phyloP scores from a whole-genome alignment of 2,888 invertebrate genomes.

The Apamea epomidion region DNA sequence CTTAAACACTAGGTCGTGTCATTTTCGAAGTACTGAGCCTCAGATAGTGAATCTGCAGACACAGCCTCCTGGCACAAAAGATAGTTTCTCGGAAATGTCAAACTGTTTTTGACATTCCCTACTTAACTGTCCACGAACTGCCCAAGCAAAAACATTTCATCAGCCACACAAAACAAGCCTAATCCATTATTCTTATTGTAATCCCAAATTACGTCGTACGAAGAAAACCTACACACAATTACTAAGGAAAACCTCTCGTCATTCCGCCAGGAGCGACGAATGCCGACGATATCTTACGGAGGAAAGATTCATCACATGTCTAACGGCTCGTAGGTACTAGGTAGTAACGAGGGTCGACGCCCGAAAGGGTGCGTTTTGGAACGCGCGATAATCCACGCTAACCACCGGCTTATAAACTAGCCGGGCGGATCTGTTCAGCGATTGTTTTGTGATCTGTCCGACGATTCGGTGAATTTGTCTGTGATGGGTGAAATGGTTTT shows the following conservation, averaged over 20 bases:
- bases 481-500: conserved; percentile 1
- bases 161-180: conserved; percentile 2
- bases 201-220: conserved; percentile 45
- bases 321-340: conserved; percentile 47
- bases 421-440: conserved; percentile 47
- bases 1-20: no score
- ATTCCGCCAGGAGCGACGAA: conserved; percentile 24
- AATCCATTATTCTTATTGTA: conserved; percentile 34
- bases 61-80: no score
- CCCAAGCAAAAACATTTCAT: conserved; percentile 25
- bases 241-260: conserved; percentile 39
- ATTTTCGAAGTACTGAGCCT: neutral
- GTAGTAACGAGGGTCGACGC: conserved; percentile 66
- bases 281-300: conserved; percentile 42
- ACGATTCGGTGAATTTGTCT: conserved; percentile 38
- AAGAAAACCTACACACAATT: conserved; percentile 32
- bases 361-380: conserved; percentile 68
- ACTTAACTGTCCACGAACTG: neutral
- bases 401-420: conserved; percentile 65
- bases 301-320: conserved; percentile 65
- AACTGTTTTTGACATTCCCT: neutral
- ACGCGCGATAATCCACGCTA: conserved; percentile 68
- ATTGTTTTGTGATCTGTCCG: conserved; percentile 49
- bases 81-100: neutral
- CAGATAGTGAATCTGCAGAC: no score